These are phyloP conservation scores for Etheostoma perlongum DNA, from an alignment of 2,797 vertebrate genomes.

Conservation along the genomic window DNA sequence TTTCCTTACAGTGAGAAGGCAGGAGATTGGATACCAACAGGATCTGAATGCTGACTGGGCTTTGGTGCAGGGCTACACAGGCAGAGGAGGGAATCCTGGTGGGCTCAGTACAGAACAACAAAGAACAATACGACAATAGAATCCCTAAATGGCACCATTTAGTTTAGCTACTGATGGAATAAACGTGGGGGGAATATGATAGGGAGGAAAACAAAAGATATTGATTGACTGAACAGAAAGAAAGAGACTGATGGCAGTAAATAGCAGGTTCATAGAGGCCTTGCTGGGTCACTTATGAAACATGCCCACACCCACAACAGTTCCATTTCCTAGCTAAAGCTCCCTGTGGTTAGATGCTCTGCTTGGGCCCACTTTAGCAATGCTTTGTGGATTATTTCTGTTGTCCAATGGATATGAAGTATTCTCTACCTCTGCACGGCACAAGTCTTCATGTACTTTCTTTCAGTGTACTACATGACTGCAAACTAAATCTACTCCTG, in stretches of 20 bases:
- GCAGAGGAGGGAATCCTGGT: slow-evolving; percentile 33
- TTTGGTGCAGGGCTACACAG: slow-evolving; percentile 22
- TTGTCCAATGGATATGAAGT: slow-evolving; percentile 41
- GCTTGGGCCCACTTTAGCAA: slow-evolving; percentile 47
- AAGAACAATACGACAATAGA: slow-evolving; percentile 8
- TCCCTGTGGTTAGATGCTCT: slow-evolving; percentile 47
- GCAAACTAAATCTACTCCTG: slow-evolving; percentile 16
- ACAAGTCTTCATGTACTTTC: slow-evolving; percentile 13
- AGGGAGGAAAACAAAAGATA: slow-evolving; percentile 10
- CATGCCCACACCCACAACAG: slow-evolving; percentile 32
- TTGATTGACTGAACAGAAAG: slow-evolving; percentile 1
- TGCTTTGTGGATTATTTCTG: slow-evolving; percentile 34
- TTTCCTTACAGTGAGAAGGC: slow-evolving; percentile 7
- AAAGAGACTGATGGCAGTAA: slow-evolving; percentile 25
- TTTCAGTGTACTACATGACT: slow-evolving; percentile 7
- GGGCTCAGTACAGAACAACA: slow-evolving; percentile 20
- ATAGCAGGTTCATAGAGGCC: slow-evolving; percentile 47
- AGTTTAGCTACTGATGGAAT: slow-evolving; percentile 40
- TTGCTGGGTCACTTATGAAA: slow-evolving; percentile 61
- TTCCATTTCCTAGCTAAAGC: slow-evolving; percentile 43
- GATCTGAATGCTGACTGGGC: slow-evolving; percentile 38
- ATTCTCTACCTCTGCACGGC: slow-evolving; percentile 5
- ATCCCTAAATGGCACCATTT: slow-evolving; percentile 26
- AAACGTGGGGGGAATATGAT: slow-evolving; percentile 12
- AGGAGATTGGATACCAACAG: slow-evolving; percentile 20